These are phyloP conservation scores for Rhipidura dahli DNA, from an alignment of 2,113 vertebrate genomes.

Conservation along the genomic window DNA sequence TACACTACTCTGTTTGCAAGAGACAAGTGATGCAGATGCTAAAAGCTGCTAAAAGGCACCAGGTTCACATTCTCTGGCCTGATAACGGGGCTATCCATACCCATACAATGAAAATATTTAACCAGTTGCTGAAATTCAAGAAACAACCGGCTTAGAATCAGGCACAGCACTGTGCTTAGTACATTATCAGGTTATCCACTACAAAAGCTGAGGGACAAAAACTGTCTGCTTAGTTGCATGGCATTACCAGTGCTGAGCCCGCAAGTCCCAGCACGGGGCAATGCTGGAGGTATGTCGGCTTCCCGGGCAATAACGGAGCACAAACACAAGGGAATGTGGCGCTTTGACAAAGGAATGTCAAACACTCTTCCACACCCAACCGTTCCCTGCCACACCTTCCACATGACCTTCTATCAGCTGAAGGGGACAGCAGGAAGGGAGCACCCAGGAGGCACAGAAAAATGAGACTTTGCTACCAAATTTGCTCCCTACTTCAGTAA, in stretches of 20 bases:
- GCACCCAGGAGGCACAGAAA: not conserved
- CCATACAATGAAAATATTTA: not conserved
- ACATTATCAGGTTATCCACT: not conserved
- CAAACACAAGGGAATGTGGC: not conserved
- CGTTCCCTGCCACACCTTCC: not conserved
- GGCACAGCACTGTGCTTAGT: not conserved
- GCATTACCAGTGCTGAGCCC: not conserved
- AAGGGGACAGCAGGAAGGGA: not conserved
- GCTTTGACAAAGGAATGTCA: not conserved
- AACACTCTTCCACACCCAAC: not conserved
- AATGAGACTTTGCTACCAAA: not conserved
- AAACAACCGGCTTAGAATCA: not conserved
- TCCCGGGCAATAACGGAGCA: not conserved
- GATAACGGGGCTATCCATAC: not conserved
- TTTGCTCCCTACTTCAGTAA: not conserved
- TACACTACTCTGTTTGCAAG: not conserved
- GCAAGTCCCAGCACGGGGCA: not conserved
- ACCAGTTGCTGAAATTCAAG: not conserved
- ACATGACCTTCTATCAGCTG: accelerated
- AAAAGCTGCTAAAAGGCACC: not conserved
- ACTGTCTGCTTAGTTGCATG: not conserved
- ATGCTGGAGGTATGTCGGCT: not conserved
- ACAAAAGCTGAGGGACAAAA: not conserved
- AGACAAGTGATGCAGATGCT: not conserved
- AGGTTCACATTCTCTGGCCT: not conserved